A percentile compares a stretch with the other conserved stretches of the same genome.
phyloP scores from a whole-genome alignment of 2,797 vertebrate species.

The Scarus forsteni region DNA sequence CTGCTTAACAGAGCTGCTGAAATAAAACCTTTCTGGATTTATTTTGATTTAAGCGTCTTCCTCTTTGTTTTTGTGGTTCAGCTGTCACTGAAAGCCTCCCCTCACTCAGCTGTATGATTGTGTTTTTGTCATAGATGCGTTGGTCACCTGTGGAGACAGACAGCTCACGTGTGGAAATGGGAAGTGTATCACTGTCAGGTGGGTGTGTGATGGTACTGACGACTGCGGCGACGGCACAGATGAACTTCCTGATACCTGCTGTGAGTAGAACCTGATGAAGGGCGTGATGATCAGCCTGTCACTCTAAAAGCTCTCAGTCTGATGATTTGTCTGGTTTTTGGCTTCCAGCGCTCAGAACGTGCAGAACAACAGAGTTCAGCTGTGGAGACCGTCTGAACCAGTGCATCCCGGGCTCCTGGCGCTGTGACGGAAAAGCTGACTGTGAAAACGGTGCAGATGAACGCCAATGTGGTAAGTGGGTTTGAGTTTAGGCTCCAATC shows the following conservation, averaged over 20 bases:
- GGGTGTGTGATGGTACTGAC: constrained; percentile 87
- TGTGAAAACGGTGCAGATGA: constrained; percentile 90
- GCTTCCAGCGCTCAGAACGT: constrained; percentile 83
- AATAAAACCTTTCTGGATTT: no score
- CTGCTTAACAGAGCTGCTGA: no score
- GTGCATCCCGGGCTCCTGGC: constrained; percentile 88
- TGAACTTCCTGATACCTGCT: constrained; percentile 84
- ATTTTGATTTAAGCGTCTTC: no score
- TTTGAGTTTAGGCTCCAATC: background rate
- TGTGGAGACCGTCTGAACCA: constrained; percentile 86
- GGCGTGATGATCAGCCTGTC: no score
- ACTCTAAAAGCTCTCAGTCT: background rate
- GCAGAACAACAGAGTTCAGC: constrained; percentile 83
- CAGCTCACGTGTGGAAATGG: constrained; percentile 88
- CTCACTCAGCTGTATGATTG: constrained; percentile 14
- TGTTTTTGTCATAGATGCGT: constrained; percentile 63
- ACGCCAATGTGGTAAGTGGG: constrained; percentile 84
- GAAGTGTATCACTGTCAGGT: constrained; percentile 83
- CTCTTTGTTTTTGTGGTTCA: no score
- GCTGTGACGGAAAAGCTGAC: constrained; percentile 87
- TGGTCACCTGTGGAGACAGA: constrained; percentile 65
- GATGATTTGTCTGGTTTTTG: background rate
- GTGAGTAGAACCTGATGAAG: constrained; percentile 78
- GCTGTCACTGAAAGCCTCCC: background rate
- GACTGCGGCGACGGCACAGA: constrained; percentile 90